phyloP scores from a whole-genome alignment of 1,140 invertebrate genomes.

The Drosophila takahashii region DNA sequence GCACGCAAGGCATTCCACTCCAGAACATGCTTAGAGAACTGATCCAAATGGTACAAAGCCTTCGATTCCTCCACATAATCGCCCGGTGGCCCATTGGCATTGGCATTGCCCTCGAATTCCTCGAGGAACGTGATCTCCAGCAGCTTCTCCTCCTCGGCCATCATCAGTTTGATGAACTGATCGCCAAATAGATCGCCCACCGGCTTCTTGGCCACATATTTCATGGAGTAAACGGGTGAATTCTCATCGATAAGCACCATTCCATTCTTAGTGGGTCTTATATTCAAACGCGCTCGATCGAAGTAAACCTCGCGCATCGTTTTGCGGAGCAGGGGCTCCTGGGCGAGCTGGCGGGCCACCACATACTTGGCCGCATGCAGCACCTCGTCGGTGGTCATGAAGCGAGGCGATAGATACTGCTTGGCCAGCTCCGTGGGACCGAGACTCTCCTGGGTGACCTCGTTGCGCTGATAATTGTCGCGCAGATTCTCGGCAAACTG shows the following conservation, averaged over 20 bases:
- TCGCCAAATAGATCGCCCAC: constrained; percentile 95
- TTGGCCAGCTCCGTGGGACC: constrained; percentile 93
- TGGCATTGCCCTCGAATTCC: constrained; percentile 91
- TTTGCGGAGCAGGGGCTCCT: constrained; percentile 95
- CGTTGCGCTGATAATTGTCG: constrained; percentile 98
- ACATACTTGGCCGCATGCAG: constrained; percentile 96
- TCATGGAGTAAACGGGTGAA: constrained; percentile 94
- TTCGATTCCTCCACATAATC: constrained; percentile 96
- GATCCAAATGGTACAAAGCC: constrained; percentile 96
- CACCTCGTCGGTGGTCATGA: constrained; percentile 89
- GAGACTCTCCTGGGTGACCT: constrained; percentile 95
- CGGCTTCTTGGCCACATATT: constrained; percentile 98
- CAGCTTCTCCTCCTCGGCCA: constrained; percentile 95
- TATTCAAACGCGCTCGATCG: constrained; percentile 93
- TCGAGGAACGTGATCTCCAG: constrained; percentile 91
- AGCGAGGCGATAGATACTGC: constrained; percentile 88
- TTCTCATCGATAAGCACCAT: constrained; percentile 97
- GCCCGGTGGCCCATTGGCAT: constrained; percentile 84
- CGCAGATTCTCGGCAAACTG: constrained; percentile 98
- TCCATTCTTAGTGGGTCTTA: constrained; percentile 95
- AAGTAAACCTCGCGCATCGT: constrained; percentile 95
- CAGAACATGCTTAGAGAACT: constrained; percentile 97
- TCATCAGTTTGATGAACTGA: constrained; percentile 93
- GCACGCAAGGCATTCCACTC: constrained; percentile 97
- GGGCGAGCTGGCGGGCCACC: constrained; percentile 96